Conservation (phyloP, 2,113 vertebrate genomes). For the Mirza zaza region DNA sequence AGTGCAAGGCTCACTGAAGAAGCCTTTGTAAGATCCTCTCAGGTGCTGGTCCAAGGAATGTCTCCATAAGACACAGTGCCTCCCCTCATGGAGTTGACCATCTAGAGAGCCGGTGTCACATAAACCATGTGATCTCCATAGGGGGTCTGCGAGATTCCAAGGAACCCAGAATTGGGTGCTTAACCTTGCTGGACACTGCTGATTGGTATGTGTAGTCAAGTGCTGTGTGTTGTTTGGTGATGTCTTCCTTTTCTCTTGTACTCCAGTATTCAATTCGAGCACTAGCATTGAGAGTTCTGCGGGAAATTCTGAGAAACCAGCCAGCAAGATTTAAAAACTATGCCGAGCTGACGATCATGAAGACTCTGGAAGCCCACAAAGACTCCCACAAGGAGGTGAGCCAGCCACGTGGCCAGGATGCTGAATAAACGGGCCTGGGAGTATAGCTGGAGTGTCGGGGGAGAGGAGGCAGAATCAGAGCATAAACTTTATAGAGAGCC, state of each 20-base stretch:
- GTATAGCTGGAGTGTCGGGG: too few relatives aligned
- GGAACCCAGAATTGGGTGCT: background rate
- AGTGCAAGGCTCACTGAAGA: background rate
- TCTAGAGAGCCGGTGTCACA: background rate
- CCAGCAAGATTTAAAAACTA: slow-evolving; percentile 98
- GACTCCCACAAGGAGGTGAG: slow-evolving; percentile 98
- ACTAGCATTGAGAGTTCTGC: slow-evolving; percentile 93
- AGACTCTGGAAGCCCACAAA: slow-evolving; percentile 98
- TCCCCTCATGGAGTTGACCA: background rate
- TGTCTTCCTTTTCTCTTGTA: background rate
- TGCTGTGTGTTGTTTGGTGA: background rate
- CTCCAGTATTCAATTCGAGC: slow-evolving; percentile 95
- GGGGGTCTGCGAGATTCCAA: fast-evolving
- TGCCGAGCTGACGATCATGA: slow-evolving; percentile 98
- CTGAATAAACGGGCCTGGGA: background rate
- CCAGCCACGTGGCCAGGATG: background rate
- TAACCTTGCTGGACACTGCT: fast-evolving
- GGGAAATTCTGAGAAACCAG: slow-evolving; percentile 98
- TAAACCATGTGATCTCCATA: background rate
- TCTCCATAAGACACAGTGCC: background rate
- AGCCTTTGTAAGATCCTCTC: background rate
- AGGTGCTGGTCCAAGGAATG: background rate
- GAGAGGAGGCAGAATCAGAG: background rate
- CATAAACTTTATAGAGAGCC: background rate
- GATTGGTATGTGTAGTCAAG: fast-evolving